Evolutionary conservation across 2,797 vertebrate species (phyloP).

Genomic region (Sylvia borin): DNA sequence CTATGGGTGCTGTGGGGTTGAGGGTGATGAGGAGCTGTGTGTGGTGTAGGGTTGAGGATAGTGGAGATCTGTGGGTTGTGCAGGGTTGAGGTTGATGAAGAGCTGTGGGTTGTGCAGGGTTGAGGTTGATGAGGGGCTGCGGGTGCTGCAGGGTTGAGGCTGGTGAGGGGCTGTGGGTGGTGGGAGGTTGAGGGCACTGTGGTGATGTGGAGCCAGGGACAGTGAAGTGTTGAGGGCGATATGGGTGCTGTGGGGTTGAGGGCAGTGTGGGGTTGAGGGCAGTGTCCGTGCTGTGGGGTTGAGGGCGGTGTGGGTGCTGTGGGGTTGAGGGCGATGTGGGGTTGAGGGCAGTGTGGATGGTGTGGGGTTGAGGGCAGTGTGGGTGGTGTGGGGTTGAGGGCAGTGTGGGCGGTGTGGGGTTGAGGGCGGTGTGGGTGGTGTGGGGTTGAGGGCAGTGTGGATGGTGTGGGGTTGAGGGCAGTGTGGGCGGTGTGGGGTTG

Average conservation of each 20-base stretch:
- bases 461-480: too few relatives aligned
- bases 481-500: neutral
- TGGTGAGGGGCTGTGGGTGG: accelerated
- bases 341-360: neutral
- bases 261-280: too few relatives aligned
- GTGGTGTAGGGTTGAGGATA: accelerated
- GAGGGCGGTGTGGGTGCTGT: too few relatives aligned
- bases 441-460: neutral
- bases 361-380: too few relatives aligned
- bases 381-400: too few relatives aligned
- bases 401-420: too few relatives aligned
- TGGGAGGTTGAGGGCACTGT: neutral
- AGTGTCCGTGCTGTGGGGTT: neutral
- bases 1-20: neutral
- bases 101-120: accelerated
- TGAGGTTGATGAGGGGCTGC: neutral
- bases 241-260: neutral
- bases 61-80: neutral
- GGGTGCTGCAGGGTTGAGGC: accelerated
- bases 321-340: too few relatives aligned
- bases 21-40: accelerated
- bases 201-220: too few relatives aligned
- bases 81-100: accelerated
- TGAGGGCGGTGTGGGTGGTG: too few relatives aligned
- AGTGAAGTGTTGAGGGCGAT: accelerated